Conservation (phyloP, 2,888 invertebrate species). For the Diaperis boleti region DNA sequence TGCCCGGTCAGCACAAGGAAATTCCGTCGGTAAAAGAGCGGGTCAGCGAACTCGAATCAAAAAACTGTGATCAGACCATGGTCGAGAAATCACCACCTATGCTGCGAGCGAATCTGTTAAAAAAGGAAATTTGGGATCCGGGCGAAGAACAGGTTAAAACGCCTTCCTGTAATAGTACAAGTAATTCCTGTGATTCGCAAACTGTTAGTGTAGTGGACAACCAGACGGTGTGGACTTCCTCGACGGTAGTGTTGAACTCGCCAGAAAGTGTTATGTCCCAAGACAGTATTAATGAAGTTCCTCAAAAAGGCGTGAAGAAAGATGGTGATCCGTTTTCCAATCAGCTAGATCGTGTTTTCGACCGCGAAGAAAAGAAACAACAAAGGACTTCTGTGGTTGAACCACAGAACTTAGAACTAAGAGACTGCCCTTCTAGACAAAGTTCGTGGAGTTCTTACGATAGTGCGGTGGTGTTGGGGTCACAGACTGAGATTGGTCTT, state of each 20-base stretch:
- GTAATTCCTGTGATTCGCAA: constrained; percentile 63
- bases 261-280: constrained; percentile 50
- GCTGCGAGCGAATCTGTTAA: constrained; percentile 56
- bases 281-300: constrained; percentile 50
- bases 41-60: constrained; percentile 79
- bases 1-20: constrained; percentile 68
- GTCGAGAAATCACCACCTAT: constrained; percentile 57
- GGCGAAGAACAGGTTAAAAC: constrained; percentile 67
- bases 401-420: constrained; percentile 62
- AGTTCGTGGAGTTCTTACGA: constrained; percentile 85
- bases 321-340: constrained; percentile 77
- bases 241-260: constrained; percentile 60
- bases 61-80: constrained; percentile 49
- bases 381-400: constrained; percentile 62
- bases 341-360: constrained; percentile 78
- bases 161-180: constrained; percentile 56
- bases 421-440: constrained; percentile 75
- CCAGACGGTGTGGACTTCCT: constrained; percentile 67
- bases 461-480: constrained; percentile 78
- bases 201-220: constrained; percentile 60
- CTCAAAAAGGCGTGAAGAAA: constrained; percentile 60
- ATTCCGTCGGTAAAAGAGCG: constrained; percentile 74
- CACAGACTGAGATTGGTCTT: constrained; percentile 71
- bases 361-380: constrained; percentile 73
- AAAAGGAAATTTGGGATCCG: constrained; percentile 78